Conservation (phyloP, 2,113 vertebrate genomes). For the Pelvicachromis taeniatus region DNA sequence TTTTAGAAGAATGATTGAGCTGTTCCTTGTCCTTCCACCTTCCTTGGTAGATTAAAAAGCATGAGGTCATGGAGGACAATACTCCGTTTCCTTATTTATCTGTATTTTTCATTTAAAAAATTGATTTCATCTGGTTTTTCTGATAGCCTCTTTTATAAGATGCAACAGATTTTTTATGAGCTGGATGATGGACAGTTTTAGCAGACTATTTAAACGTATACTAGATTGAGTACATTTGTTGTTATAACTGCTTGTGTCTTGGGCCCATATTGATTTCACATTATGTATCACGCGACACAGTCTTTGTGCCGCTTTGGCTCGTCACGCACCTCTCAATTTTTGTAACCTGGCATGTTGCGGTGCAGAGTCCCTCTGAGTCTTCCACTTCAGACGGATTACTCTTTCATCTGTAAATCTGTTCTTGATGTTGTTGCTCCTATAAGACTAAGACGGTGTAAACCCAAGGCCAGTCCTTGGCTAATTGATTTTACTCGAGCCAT, state of each 20-base stretch:
- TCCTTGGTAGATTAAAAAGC: neutral
- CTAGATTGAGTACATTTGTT: neutral
- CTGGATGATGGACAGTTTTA: neutral
- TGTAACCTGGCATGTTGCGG: neutral
- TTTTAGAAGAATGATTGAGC: neutral
- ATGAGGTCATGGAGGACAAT: neutral
- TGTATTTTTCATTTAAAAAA: neutral
- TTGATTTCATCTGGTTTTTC: neutral
- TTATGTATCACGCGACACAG: neutral
- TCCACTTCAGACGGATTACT: no score
- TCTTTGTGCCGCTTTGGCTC: neutral
- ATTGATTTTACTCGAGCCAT: no score
- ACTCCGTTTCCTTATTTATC: neutral
- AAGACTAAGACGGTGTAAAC: no score
- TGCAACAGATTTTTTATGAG: fast-evolving
- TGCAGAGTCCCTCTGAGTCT: neutral
- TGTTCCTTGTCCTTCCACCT: neutral
- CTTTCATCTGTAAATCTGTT: no score
- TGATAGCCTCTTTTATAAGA: neutral
- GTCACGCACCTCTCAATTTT: neutral
- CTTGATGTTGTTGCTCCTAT: no score
- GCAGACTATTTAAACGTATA: neutral
- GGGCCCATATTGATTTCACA: no score
- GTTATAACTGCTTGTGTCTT: neutral
- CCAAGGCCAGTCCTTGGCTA: no score